These are phyloP conservation scores for Zaprionus lineosus DNA, from an alignment of 2,888 invertebrate species.

Conservation along the genomic window DNA sequence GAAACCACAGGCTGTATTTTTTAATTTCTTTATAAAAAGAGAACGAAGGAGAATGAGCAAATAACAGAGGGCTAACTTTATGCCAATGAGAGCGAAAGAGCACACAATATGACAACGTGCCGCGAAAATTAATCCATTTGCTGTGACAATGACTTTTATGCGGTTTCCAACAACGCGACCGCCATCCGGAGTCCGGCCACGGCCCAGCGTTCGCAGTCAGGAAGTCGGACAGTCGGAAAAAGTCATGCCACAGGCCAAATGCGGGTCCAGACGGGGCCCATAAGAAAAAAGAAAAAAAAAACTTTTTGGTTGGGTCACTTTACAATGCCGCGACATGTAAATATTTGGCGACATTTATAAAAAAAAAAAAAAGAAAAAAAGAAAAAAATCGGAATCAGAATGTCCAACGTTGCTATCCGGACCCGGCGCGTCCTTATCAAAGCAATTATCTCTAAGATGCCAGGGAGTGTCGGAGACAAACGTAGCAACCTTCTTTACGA, in stretches of 20 bases:
- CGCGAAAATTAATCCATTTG: conserved; percentile 78
- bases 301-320: conserved; percentile 30
- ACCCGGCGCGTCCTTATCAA: conserved; percentile 61
- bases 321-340: conserved; percentile 73
- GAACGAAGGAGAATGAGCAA: background rate
- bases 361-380: conserved; percentile 20
- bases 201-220: conserved; percentile 33
- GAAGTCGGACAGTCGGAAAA: conserved; percentile 59
- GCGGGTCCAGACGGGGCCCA: conserved; percentile 47
- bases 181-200: conserved; percentile 49
- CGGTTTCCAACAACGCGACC: conserved; percentile 70
- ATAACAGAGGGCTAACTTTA: background rate
- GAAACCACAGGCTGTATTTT: conserved; percentile 60
- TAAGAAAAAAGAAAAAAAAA: conserved; percentile 4
- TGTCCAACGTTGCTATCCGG: conserved; percentile 18
- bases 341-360: conserved; percentile 75
- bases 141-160: conserved; percentile 78
- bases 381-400: conserved; percentile 6
- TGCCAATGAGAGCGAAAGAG: conserved; percentile 21
- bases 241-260: conserved; percentile 71
- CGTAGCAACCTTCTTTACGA: conserved; percentile 26
- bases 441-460: conserved; percentile 75
- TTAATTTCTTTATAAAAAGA: conserved; percentile 70
- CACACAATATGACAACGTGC: conserved; percentile 69
- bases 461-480: conserved; percentile 23